Evolutionary conservation across 2,888 invertebrate species (phyloP).

Genomic region (Molanna angustata): DNA sequence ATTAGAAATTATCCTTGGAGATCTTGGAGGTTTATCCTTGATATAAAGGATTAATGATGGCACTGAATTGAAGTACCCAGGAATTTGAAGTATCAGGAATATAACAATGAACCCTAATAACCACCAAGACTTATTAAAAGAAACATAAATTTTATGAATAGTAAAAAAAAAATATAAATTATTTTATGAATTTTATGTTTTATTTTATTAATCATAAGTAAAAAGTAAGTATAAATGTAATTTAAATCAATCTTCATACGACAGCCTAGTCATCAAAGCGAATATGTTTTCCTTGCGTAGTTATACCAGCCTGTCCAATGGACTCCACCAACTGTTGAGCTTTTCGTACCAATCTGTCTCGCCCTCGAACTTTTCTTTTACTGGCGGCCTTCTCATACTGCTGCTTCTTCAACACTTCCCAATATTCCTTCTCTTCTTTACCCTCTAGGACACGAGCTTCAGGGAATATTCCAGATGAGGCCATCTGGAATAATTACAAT

Average conservation of each 20-base stretch:
- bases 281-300: constrained; percentile 69
- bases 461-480: constrained; percentile 42
- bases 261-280: constrained; percentile 58
- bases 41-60: too few relatives aligned
- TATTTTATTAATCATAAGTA: background rate
- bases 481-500: constrained; percentile 10
- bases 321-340: constrained; percentile 23
- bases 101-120: too few relatives aligned
- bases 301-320: constrained; percentile 41
- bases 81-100: too few relatives aligned
- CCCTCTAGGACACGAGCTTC: constrained; percentile 50
- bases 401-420: constrained; percentile 71
- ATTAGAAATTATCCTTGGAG: too few relatives aligned
- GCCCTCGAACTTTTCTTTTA: constrained; percentile 55
- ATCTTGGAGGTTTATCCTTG: too few relatives aligned
- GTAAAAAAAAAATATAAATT: too few relatives aligned
- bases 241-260: background rate
- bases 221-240: background rate
- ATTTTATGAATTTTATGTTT: background rate
- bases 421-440: constrained; percentile 73
- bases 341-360: constrained; percentile 57
- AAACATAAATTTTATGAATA: too few relatives aligned
- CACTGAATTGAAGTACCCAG: too few relatives aligned
- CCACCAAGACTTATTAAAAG: too few relatives aligned
- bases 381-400: constrained; percentile 39